A percentile compares a stretch with the other conserved stretches of the same genome.
Conservation (phyloP, 1,140 invertebrate species). For the Drosophila ananassae region DNA sequence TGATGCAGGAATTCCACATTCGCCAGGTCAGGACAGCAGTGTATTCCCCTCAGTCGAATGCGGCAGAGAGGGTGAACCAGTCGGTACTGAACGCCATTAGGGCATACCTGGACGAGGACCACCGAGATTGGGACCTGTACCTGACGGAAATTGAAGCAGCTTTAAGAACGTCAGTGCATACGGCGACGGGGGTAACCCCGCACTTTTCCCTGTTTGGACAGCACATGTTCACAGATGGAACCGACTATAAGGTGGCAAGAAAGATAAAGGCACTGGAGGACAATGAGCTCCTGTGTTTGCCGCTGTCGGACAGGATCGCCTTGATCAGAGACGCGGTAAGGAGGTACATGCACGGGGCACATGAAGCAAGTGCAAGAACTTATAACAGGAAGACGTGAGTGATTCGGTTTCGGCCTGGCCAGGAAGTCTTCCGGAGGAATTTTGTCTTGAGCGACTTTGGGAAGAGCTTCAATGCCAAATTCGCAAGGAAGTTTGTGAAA, state of each 20-base stretch:
- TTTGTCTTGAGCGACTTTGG: constrained; percentile 7
- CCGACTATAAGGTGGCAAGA: too few relatives aligned
- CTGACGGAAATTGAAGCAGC: too few relatives aligned
- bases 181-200: neutral
- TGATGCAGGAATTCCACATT: neutral
- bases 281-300: neutral
- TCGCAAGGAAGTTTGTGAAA: neutral
- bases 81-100: too few relatives aligned
- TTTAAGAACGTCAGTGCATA: neutral
- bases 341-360: too few relatives aligned
- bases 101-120: too few relatives aligned
- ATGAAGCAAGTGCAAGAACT: too few relatives aligned
- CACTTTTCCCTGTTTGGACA: neutral
- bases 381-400: neutral
- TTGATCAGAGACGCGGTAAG: neutral
- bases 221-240: neutral
- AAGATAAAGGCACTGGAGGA: neutral
- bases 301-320: neutral
- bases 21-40: neutral
- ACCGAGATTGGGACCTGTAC: neutral
- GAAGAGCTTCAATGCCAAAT: constrained; percentile 15
- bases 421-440: constrained; percentile 7
- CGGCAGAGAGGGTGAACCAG: too few relatives aligned
- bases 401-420: neutral
- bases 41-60: neutral